Evolutionary conservation across 92 coral and sea anemone species (phyloP), one percentile per base, ranked within the genome.

Genomic region (Pocillopora grandis): DNA sequence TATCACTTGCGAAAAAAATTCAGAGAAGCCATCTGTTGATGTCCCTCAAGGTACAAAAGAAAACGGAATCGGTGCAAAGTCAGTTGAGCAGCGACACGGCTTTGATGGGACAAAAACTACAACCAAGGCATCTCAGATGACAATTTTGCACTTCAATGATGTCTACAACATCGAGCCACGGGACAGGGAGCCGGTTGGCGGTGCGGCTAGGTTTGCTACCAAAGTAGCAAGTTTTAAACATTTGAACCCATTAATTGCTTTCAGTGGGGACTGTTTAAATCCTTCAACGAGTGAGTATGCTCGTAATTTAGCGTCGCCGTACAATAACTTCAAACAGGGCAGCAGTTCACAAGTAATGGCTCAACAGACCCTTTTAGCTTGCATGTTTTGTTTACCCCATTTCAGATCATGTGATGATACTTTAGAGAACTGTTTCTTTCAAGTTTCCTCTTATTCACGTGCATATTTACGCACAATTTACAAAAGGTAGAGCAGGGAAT

Each of bases 91-190:
- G 58, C 3, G 52, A 42, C 5, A 42, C 52, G 8, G 8, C 52
- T 42, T 3, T 42, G 52, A 42, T 27, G 65, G 42, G 60, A 83
- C 86, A 37, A 66, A 62, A 56, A 63, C 80, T 52, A 72, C 9
- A 18, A 61, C 74, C 33, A 82, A 82, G 36, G 42, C 80, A 55
- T 16, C 17, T 27, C 72, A 83, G 62, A 72, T 94, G 88, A 94
- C 93, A 16, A 96, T 96, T 74, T 68, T 96, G 75, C 99, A 96
- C 78, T 96, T 96, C 88, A 96, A 96, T 80, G 99, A 96, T 91
- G 99, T 96, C 65, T 96, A 96, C 87, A 96, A 96, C 80, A 96
- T 96, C 71, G 98, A 96, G 79, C 94, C 99, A 11, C 91, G 99
- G 66, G 98, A 96, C 67, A 91, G 87, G 60, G 99, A 96, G 64